Conservation (phyloP, 1,140 invertebrate species). For the Neotoxoptera formosana region DNA sequence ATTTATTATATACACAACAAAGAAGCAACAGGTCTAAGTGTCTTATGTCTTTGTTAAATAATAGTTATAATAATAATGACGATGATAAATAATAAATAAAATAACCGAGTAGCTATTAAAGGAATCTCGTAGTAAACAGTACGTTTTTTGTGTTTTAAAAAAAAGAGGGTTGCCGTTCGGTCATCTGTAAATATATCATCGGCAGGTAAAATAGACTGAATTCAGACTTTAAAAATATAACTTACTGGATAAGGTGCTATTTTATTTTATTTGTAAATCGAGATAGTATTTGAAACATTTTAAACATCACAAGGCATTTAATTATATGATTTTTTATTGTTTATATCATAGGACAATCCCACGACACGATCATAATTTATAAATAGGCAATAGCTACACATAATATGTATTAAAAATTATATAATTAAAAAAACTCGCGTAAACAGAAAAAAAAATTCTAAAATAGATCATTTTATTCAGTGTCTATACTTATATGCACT, state of each 20-base stretch:
- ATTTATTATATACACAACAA: background rate
- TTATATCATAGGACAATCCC: background rate
- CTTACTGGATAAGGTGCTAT: background rate
- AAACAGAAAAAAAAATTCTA: background rate
- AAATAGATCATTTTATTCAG: too few species aligned
- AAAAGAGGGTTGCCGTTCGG: background rate
- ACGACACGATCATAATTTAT: too few species aligned
- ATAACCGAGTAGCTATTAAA: background rate
- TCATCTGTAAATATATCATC: background rate
- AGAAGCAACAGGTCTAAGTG: conserved; percentile 27
- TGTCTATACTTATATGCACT: too few species aligned
- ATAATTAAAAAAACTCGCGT: background rate
- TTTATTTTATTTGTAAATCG: background rate
- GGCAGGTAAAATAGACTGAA: background rate
- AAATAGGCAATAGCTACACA: background rate
- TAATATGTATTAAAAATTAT: background rate
- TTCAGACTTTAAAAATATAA: background rate
- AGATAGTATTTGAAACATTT: background rate
- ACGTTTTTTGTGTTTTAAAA: background rate
- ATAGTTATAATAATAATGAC: conserved; percentile 3
- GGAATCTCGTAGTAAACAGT: background rate
- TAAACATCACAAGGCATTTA: background rate
- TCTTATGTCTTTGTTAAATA: conserved; percentile 13
- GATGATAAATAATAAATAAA: conserved; percentile 10
- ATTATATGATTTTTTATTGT: background rate